Conservation (phyloP, 2,797 vertebrate genomes). For the Cirrhinus molitorella region DNA sequence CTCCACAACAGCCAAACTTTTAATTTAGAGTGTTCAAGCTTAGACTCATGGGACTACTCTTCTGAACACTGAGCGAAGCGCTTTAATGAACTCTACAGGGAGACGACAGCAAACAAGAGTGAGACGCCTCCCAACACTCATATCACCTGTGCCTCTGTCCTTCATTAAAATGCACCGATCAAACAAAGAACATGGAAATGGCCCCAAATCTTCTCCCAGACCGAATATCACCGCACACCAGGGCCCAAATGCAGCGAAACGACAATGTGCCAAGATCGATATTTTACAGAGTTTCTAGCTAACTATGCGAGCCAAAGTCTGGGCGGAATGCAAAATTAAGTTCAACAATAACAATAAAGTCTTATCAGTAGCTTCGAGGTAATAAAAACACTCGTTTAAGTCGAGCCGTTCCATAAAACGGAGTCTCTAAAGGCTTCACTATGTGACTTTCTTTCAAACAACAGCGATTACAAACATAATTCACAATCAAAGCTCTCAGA, state of each 20-base stretch:
- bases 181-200: conserved; percentile 35
- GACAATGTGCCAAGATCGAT: conserved; percentile 18
- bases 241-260: conserved; percentile 4
- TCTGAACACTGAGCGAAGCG: neutral
- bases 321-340: neutral
- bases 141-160: conserved; percentile 17
- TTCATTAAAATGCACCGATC: conserved; percentile 32
- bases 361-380: conserved; percentile 6
- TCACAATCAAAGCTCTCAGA: neutral
- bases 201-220: neutral
- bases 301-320: neutral
- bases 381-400: conserved; percentile 18
- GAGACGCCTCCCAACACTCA: neutral
- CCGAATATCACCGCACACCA: neutral
- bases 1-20: neutral
- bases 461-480: neutral
- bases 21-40: conserved; percentile 30
- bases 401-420: neutral
- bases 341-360: conserved; percentile 14
- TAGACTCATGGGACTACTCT: conserved; percentile 18
- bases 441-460: neutral
- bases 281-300: neutral
- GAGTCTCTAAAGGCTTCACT: neutral
- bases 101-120: conserved; percentile 8
- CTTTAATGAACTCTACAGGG: conserved; percentile 54